Percentiles rank a stretch among this genome's conserved stretches.
phyloP scores from a whole-genome alignment of 2,888 invertebrate genomes.

The Chloroclystis v-ata region DNA sequence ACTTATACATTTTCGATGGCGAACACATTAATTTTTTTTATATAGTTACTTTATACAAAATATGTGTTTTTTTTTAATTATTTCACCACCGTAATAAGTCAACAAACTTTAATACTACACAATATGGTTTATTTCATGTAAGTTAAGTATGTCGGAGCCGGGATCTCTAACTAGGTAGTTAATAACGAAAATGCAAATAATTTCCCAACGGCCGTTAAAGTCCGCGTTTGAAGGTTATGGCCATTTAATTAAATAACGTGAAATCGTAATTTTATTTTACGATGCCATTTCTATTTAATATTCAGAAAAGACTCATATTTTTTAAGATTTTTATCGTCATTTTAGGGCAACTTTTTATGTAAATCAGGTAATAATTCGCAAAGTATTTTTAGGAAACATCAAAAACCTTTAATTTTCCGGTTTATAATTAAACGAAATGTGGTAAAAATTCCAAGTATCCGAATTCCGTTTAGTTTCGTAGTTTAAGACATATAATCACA shows the following conservation, averaged over 20 bases:
- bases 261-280: constrained; percentile 16
- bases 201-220: constrained; percentile 17
- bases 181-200: constrained; percentile 21
- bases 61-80: too few species aligned
- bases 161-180: neutral
- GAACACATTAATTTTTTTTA: too few species aligned
- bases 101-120: too few species aligned
- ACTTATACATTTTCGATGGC: too few species aligned
- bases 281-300: constrained; percentile 9
- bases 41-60: too few species aligned
- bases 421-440: too few species aligned
- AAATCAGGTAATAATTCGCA: constrained; percentile 1
- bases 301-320: constrained; percentile 6
- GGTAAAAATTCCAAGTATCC: neutral
- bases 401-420: neutral
- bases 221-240: constrained; percentile 13
- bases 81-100: too few species aligned
- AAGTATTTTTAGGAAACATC: neutral
- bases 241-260: constrained; percentile 18
- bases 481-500: too few species aligned
- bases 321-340: neutral
- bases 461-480: too few species aligned
- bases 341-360: constrained; percentile 1
- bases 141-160: neutral
- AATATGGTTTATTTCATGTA: too few species aligned